phyloP scores from a whole-genome alignment of 1,140 invertebrate genomes.

The Drosophila ananassae region DNA sequence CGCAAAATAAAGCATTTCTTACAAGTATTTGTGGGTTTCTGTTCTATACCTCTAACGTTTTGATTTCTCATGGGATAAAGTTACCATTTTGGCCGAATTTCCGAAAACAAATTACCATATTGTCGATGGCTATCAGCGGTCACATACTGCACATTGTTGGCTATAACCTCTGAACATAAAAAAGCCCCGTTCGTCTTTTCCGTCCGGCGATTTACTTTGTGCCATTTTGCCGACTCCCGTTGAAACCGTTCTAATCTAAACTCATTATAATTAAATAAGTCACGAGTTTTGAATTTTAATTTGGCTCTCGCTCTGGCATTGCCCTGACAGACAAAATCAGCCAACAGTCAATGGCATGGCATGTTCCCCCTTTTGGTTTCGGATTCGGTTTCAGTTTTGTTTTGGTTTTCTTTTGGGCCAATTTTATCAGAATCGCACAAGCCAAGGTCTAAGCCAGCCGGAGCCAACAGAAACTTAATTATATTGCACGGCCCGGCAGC shows the following conservation, averaged over 20 bases:
- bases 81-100: slow-evolving; percentile 26
- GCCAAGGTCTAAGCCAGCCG: slow-evolving; percentile 70
- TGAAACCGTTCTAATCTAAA: slow-evolving; percentile 79
- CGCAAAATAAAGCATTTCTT: not conserved
- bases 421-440: slow-evolving; percentile 82
- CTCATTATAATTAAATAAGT: slow-evolving; percentile 83
- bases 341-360: slow-evolving; percentile 74
- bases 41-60: not conserved
- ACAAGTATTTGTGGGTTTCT: not conserved
- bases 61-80: slow-evolving; percentile 7
- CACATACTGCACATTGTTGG: slow-evolving; percentile 21
- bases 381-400: slow-evolving; percentile 13
- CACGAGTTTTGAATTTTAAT: slow-evolving; percentile 83
- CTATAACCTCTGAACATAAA: slow-evolving; percentile 21
- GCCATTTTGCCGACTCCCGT: slow-evolving; percentile 76
- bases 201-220: slow-evolving; percentile 48
- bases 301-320: slow-evolving; percentile 57
- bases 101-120: slow-evolving; percentile 37
- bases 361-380: slow-evolving; percentile 27
- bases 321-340: slow-evolving; percentile 71
- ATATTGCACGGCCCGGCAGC: slow-evolving; percentile 63
- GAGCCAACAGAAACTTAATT: slow-evolving; percentile 73
- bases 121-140: slow-evolving; percentile 42
- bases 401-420: slow-evolving; percentile 54
- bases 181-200: slow-evolving; percentile 3